Percentiles rank a stretch among this genome's conserved stretches.
phyloP scores from a whole-genome alignment of 2,113 vertebrate genomes.

The Athene cunicularia region DNA sequence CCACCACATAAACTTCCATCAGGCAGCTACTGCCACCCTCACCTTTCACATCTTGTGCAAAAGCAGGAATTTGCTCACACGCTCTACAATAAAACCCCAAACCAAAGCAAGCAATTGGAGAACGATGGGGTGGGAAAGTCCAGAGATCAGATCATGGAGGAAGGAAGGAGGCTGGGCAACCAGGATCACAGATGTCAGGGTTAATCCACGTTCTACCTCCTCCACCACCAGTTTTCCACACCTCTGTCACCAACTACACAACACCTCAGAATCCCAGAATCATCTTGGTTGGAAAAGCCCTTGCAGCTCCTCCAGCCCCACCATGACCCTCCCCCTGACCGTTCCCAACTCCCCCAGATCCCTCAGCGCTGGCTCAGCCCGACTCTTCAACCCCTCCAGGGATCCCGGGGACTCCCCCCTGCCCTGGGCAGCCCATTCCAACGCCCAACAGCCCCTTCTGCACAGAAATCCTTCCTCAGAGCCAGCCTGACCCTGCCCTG shows the following conservation, averaged over 20 bases:
- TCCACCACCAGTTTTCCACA: not conserved
- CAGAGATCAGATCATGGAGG: not conserved
- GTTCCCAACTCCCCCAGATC: no score
- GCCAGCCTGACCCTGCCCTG: no score
- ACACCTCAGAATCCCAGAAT: not conserved
- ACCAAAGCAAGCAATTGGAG: not conserved
- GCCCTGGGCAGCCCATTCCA: no score
- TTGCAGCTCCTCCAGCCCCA: no score
- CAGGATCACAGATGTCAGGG: no score
- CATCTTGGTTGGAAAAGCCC: no score
- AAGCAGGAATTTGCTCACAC: not conserved
- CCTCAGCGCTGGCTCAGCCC: no score
- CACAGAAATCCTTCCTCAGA: no score
- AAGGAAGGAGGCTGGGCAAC: not conserved
- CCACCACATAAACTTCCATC: not conserved
- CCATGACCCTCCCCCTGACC: no score
- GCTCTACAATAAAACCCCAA: not conserved
- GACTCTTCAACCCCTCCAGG: no score
- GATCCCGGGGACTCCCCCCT: no score
- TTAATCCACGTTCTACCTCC: rapidly evolving
- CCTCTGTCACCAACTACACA: not conserved
- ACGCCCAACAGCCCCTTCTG: no score
- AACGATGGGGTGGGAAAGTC: rapidly evolving
- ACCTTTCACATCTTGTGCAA: rapidly evolving
- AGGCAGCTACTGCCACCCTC: not conserved